A percentile compares a stretch with the other conserved stretches of the same genome.
These are phyloP conservation scores for Arctia plantaginis DNA, from an alignment of 2,888 invertebrate species.

Conservation along the genomic window DNA sequence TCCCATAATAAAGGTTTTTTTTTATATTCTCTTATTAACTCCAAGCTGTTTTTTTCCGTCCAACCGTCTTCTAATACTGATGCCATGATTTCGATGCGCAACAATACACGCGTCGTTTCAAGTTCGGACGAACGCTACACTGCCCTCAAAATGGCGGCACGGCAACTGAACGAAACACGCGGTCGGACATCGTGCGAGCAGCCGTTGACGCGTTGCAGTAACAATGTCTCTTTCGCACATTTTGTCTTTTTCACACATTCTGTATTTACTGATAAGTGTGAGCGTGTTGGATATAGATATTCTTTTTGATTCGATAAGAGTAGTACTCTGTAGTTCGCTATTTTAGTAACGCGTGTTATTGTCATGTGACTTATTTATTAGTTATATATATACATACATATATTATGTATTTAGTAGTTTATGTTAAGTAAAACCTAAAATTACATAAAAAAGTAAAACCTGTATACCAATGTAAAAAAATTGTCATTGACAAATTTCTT, in stretches of 20 bases:
- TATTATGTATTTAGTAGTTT: too few species aligned
- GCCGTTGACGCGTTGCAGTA: constrained; percentile 48
- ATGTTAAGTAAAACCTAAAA: not conserved
- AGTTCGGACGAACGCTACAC: constrained; percentile 63
- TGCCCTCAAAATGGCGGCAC: constrained; percentile 59
- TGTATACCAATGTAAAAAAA: not conserved
- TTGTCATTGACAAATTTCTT: not conserved
- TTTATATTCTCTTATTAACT: constrained; percentile 61
- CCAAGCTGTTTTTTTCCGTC: constrained; percentile 59
- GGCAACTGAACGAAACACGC: constrained; percentile 22
- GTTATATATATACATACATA: too few species aligned
- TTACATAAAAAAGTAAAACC: not conserved
- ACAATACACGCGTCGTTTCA: constrained; percentile 53
- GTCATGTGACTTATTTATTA: constrained; percentile 21
- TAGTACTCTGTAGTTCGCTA: constrained; percentile 17
- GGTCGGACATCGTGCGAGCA: constrained; percentile 14
- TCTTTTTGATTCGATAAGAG: constrained; percentile 26
- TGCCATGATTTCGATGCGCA: constrained; percentile 50
- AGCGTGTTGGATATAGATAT: constrained; percentile 26
- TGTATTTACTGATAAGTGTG: constrained; percentile 16
- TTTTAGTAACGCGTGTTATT: constrained; percentile 35
- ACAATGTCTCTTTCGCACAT: constrained; percentile 45
- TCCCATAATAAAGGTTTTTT: constrained; percentile 61
- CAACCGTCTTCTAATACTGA: constrained; percentile 50
- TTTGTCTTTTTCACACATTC: constrained; percentile 33